These are phyloP conservation scores for Dryoscopus gambensis DNA, from an alignment of 2,113 vertebrate genomes.

Conservation along the genomic window DNA sequence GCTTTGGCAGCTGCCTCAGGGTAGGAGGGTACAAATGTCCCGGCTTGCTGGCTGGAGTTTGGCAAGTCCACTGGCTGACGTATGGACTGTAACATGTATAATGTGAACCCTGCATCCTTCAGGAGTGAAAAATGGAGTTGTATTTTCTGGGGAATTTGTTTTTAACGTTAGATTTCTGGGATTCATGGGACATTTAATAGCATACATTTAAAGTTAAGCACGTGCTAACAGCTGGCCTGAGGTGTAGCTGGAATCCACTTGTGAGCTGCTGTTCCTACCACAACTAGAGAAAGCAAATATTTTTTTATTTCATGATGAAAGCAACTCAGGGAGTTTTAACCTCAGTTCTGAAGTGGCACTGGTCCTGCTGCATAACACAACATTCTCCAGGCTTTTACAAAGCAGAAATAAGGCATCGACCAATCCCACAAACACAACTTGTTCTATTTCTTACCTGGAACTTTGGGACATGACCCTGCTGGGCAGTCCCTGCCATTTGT, in stretches of 20 bases:
- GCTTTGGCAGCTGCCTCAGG: not conserved
- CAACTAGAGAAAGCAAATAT: not conserved
- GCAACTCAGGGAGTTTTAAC: not conserved
- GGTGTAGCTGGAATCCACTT: not conserved
- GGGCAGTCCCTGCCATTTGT: not conserved
- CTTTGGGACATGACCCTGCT: not conserved
- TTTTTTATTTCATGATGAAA: not conserved
- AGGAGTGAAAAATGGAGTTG: not conserved
- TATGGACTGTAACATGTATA: accelerated
- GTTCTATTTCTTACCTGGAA: not conserved
- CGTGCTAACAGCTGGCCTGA: not conserved
- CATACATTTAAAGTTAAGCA: not conserved
- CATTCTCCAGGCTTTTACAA: not conserved
- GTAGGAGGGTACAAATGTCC: not conserved
- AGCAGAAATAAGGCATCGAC: not conserved
- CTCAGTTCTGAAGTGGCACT: not conserved
- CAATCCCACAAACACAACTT: not conserved
- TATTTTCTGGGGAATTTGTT: not conserved
- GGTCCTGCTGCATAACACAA: not conserved
- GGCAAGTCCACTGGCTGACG: not conserved
- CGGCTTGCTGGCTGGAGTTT: not conserved
- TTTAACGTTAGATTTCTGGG: not conserved
- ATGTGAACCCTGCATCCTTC: accelerated
- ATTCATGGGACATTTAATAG: not conserved
- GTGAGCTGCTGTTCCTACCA: not conserved